Conservation (phyloP, 2,113 vertebrate species). For the Toxotes jaculatrix region DNA sequence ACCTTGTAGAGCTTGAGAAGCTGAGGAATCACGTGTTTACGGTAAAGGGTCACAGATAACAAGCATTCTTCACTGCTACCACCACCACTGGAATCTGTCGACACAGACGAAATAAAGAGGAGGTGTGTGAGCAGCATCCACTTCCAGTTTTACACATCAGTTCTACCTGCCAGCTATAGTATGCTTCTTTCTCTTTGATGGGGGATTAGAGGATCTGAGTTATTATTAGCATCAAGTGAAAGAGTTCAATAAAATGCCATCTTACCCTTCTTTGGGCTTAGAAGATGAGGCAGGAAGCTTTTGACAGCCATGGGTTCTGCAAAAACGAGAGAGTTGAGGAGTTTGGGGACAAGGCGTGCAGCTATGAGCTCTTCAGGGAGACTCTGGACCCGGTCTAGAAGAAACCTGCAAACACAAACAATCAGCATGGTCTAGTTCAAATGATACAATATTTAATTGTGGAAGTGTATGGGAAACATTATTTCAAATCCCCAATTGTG, state of each 20-base stretch:
- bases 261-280: conserved; percentile 93
- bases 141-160: neutral
- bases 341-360: conserved; percentile 90
- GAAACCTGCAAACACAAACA: conserved; percentile 85
- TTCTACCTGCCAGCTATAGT: neutral
- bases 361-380: conserved; percentile 94
- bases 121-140: neutral
- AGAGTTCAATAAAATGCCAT: neutral
- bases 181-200: neutral
- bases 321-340: conserved; percentile 95
- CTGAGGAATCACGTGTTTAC: conserved; percentile 90
- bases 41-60: conserved; percentile 91
- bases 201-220: neutral
- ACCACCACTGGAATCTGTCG: conserved; percentile 80
- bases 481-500: neutral
- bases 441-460: neutral
- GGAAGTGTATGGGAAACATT: neutral
- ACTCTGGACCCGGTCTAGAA: conserved; percentile 91
- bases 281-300: conserved; percentile 96
- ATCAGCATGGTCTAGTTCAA: neutral
- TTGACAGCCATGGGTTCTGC: conserved; percentile 97
- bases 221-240: neutral
- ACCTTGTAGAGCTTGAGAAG: conserved; percentile 93
- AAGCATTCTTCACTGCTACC: conserved; percentile 86
- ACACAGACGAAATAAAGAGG: neutral